phyloP scores from a whole-genome alignment of 2,888 invertebrate species.

The Acanthosepion esculentum region DNA sequence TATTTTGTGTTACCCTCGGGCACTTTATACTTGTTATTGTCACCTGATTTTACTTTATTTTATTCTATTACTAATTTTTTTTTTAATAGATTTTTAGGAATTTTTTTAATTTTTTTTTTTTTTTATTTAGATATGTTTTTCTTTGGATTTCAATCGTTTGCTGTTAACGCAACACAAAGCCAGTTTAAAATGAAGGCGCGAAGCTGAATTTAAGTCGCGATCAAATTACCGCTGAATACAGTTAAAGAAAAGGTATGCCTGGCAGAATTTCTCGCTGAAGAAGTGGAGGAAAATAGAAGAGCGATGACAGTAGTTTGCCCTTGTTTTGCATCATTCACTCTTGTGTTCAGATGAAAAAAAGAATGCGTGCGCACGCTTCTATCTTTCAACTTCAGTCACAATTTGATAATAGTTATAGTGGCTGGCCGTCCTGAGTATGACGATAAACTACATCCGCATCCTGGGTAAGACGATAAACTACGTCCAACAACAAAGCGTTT shows the following conservation, averaged over 20 bases:
- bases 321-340: neutral
- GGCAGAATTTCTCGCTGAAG: neutral
- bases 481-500: no score
- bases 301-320: neutral
- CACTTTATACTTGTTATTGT: neutral
- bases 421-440: no score
- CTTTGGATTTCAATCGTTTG: neutral
- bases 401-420: no score
- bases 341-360: neutral
- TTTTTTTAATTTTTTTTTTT: neutral
- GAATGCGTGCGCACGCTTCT: no score
- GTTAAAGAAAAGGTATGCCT: conserved; percentile 33
- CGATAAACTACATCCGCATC: no score
- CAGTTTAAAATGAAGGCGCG: conserved; percentile 7
- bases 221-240: neutral
- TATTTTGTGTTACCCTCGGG: neutral
- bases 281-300: neutral
- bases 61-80: conserved; percentile 9
- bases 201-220: conserved; percentile 20
- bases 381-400: no score
- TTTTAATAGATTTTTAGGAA: neutral
- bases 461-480: no score
- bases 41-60: conserved; percentile 25
- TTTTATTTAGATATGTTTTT: no score
- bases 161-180: conserved; percentile 20